Conservation (phyloP, 2,797 vertebrate species). For the Phoxinus dragarum region DNA sequence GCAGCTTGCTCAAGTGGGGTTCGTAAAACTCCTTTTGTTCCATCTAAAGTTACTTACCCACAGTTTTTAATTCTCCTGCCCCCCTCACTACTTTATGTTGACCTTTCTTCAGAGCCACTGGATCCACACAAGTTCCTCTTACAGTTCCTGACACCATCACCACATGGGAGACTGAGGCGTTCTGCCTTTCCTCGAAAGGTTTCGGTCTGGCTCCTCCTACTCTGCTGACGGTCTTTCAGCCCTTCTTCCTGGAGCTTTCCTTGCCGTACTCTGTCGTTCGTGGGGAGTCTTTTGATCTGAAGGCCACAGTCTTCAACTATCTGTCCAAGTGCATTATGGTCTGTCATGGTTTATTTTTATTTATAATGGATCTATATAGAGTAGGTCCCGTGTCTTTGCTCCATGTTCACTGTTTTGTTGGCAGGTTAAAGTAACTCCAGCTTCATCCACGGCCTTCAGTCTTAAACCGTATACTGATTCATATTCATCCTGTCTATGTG, state of each 20-base stretch:
- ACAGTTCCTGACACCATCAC: slow-evolving; percentile 16
- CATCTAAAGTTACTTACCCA: not conserved
- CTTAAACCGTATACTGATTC: not conserved
- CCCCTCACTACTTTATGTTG: too few relatives aligned
- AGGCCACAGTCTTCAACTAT: slow-evolving; percentile 8
- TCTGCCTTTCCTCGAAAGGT: slow-evolving; percentile 8
- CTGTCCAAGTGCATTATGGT: slow-evolving; percentile 7
- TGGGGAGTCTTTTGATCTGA: slow-evolving; percentile 19
- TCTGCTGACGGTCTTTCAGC: not conserved
- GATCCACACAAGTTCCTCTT: not conserved
- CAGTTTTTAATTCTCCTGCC: not conserved
- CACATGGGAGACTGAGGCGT: not conserved
- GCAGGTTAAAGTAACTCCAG: slow-evolving; percentile 12
- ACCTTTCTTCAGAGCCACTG: not conserved
- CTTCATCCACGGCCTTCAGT: not conserved
- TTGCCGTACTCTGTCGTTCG: slow-evolving; percentile 9
- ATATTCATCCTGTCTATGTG: not conserved
- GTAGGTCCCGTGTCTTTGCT: not conserved
- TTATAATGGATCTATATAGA: not conserved
- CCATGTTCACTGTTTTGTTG: not conserved
- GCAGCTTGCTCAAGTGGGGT: slow-evolving; percentile 29
- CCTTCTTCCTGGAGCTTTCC: slow-evolving; percentile 27
- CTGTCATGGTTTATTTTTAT: not conserved
- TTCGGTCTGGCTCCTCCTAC: not conserved
- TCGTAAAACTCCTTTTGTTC: not conserved